A percentile compares a stretch with the other conserved stretches of the same genome.
These are phyloP conservation scores for Trissolcus japonicus DNA, from an alignment of 2,888 invertebrate genomes.

Conservation along the genomic window DNA sequence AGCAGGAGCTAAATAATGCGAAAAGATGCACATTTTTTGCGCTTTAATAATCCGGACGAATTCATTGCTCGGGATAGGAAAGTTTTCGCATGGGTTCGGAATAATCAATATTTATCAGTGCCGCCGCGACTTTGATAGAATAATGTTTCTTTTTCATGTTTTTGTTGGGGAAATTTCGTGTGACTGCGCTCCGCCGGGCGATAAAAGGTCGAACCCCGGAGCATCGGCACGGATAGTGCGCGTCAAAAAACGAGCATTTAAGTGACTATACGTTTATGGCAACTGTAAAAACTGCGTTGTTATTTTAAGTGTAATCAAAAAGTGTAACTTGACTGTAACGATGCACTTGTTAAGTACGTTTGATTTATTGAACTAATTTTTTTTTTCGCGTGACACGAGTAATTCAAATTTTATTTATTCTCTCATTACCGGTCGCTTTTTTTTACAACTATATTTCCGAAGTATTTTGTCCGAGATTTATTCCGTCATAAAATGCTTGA, in stretches of 20 bases:
- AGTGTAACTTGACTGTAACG: slow-evolving; percentile 34
- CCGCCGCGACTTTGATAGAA: slow-evolving; percentile 1
- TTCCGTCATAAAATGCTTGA: slow-evolving; percentile 32
- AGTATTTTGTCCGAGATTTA: slow-evolving; percentile 40
- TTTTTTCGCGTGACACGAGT: slow-evolving; percentile 15
- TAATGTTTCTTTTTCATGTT: slow-evolving; percentile 9
- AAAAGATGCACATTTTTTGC: slow-evolving; percentile 23
- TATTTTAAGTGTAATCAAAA: slow-evolving; percentile 41
- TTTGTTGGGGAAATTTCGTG: slow-evolving; percentile 1
- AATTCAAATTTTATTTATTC: slow-evolving; percentile 41
- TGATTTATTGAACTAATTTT: slow-evolving; percentile 48
- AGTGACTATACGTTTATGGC: slow-evolving; percentile 31
- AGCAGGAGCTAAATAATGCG: slow-evolving; percentile 29
- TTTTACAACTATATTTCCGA: slow-evolving; percentile 43
- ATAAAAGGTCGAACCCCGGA: not conserved
- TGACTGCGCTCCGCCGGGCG: not conserved
- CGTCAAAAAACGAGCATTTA: slow-evolving; percentile 29
- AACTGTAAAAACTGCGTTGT: slow-evolving; percentile 34
- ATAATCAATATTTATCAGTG: slow-evolving; percentile 21
- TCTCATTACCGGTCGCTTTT: slow-evolving; percentile 26
- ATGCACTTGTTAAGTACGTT: slow-evolving; percentile 46
- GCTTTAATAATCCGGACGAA: slow-evolving; percentile 24
- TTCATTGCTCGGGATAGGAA: slow-evolving; percentile 9
- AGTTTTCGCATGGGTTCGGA: slow-evolving; percentile 1
- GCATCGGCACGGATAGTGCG: not conserved